These are phyloP conservation scores for Porites divaricata DNA, from an alignment of 92 coral and sea anemone genomes.

Conservation along the genomic window DNA sequence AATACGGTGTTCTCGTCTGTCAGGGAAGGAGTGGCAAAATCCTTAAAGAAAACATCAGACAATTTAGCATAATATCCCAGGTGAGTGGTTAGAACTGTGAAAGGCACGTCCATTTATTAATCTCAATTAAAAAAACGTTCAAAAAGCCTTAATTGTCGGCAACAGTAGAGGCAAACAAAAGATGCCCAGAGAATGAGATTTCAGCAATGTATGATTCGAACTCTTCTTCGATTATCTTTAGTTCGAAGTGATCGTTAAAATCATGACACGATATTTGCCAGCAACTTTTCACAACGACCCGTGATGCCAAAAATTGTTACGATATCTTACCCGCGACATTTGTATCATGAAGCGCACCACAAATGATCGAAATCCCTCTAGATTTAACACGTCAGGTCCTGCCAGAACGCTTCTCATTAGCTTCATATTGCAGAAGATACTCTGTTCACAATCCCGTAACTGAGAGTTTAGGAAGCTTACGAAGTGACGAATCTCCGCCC, in stretches of 20 bases:
- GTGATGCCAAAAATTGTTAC: fast-evolving
- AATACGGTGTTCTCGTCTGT: conserved; percentile 62
- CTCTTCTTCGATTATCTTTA: too few relatives aligned
- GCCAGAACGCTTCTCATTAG: conserved; percentile 45
- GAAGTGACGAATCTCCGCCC: conserved; percentile 89
- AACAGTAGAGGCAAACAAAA: too few relatives aligned
- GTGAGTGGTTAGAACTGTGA: not conserved
- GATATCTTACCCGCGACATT: conserved; percentile 79
- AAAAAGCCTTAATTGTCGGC: too few relatives aligned
- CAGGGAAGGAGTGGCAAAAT: conserved; percentile 87
- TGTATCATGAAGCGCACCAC: conserved; percentile 87
- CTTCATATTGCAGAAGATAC: conserved; percentile 73
- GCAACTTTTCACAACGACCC: not conserved
- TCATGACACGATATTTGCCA: too few relatives aligned
- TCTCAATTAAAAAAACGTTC: too few relatives aligned
- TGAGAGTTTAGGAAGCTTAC: conserved; percentile 87
- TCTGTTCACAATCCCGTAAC: conserved; percentile 82
- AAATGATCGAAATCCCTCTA: conserved; percentile 76
- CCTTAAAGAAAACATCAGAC: conserved; percentile 48
- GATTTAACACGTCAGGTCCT: conserved; percentile 44
- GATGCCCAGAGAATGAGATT: too few relatives aligned
- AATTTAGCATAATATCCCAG: not conserved
- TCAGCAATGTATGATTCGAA: too few relatives aligned
- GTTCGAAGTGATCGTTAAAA: too few relatives aligned
- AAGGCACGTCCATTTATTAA: too few relatives aligned